phyloP scores from a whole-genome alignment of 2,797 vertebrate species.

The Podarcis lilfordi region DNA sequence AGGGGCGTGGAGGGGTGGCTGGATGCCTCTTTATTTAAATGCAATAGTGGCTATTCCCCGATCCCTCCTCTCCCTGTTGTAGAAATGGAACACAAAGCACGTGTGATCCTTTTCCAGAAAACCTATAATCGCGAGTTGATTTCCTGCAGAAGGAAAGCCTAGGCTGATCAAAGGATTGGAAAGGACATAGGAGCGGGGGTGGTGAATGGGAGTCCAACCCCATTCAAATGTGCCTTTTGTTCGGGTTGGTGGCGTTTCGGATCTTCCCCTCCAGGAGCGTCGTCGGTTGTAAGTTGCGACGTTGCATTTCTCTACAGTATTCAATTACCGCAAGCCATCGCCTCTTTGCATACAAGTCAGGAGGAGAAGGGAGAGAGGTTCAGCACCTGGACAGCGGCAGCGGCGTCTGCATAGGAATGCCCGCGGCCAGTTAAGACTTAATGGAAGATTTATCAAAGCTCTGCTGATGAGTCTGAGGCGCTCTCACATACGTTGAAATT shows the following conservation, averaged over 20 bases:
- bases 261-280: rapidly evolving
- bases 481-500: too few relatives aligned
- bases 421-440: not conserved
- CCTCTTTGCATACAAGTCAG: not conserved
- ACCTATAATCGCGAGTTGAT: rapidly evolving
- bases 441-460: not conserved
- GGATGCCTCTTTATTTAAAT: not conserved
- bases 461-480: not conserved
- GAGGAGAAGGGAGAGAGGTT: too few relatives aligned
- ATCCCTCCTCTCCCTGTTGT: not conserved
- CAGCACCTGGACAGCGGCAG: not conserved
- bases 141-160: not conserved
- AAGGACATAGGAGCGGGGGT: not conserved
- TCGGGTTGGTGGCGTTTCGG: not conserved
- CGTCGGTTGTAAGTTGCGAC: not conserved
- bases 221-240: not conserved
- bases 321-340: slow-evolving; percentile 1
- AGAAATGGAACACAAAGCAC: not conserved
- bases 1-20: slow-evolving; percentile 8
- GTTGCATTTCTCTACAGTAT: not conserved
- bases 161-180: not conserved
- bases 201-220: not conserved
- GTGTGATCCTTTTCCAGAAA: not conserved
- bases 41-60: not conserved
- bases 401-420: not conserved